A percentile compares a stretch with the other conserved stretches of the same genome.
phyloP scores from a whole-genome alignment of 2,797 vertebrate species.

The Diglossa cyanea region DNA sequence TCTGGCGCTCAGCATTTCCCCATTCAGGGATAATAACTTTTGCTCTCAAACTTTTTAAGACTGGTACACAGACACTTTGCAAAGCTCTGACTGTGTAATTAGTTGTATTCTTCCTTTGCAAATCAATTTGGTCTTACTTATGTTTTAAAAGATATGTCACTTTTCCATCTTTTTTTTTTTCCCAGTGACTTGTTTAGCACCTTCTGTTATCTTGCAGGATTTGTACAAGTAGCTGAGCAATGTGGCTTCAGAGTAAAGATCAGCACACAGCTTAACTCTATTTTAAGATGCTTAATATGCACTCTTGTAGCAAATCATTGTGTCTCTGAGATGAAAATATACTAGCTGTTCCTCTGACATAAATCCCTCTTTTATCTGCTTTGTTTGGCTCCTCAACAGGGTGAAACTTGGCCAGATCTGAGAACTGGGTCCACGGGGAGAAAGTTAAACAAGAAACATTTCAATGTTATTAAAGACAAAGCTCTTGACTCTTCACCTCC shows the following conservation, averaged over 20 bases:
- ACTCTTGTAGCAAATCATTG: not conserved
- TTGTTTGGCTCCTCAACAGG: slow-evolving; percentile 10
- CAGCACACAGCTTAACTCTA: not conserved
- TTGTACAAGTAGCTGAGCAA: not conserved
- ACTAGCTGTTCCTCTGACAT: not conserved
- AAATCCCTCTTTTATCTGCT: slow-evolving; percentile 21
- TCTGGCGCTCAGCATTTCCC: not conserved
- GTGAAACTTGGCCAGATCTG: not conserved
- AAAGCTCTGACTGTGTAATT: not conserved
- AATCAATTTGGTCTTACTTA: not conserved
- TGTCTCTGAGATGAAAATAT: not conserved
- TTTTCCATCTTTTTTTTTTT: not conserved
- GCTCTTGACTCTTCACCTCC: slow-evolving; percentile 7
- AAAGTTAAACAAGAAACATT: slow-evolving; percentile 32
- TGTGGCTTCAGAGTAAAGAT: not conserved
- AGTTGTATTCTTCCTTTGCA: not conserved
- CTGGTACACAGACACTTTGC: not conserved
- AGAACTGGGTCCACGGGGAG: not conserved
- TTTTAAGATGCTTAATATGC: slow-evolving; percentile 30
- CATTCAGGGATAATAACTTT: rapidly evolving
- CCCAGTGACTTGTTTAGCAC: not conserved
- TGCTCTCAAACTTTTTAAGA: not conserved
- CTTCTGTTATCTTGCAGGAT: slow-evolving; percentile 6
- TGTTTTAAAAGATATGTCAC: not conserved
- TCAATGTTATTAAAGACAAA: slow-evolving; percentile 24